Evolutionary conservation across 2,113 vertebrate genomes (phyloP), one percentile per base, ranked within the genome.

Genomic region (Otolemur garnettii): DNA sequence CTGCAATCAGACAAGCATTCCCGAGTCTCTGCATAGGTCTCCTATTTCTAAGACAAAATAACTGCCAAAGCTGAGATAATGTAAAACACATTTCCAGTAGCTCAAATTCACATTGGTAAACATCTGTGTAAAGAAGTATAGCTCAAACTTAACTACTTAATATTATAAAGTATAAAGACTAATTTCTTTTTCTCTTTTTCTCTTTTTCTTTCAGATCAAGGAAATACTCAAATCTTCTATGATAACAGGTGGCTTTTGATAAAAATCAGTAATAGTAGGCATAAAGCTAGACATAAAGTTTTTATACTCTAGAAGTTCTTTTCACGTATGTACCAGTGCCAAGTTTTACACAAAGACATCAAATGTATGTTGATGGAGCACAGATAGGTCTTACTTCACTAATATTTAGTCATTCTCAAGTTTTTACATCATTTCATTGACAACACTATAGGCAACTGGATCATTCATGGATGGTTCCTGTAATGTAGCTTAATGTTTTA

Each of bases 41-140:
- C 84, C 55, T 87, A 35, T 57, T 90, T 94, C 85, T 68, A 94
- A 90, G 90, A 74, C 11, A 95, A 94, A 59, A 94, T 81, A 35
- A 35, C 5, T n/a, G 28, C 26, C 38, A 15, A 79, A 74, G 33
- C 38, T 55, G 13, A 50, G 74, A 59, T 78, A 72, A 62, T 1
- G 30, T 94, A 45, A 87, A 82, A 50, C 50, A 68, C 53, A 72
- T 92, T 83, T 45, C 26, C 82, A 79, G 75, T 53, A 89, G 22
- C 53, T 84, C 88, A 87, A 87, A 93, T 90, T 21, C 30, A 26
- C 93, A 13, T 87, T 53, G 15, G 57, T 88, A 96, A 94, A 93
- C 9, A 83, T 60, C 77, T 84, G 10, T 62, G 8, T 90, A 88
- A 82, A 50, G 45, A 50, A 78, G 69, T 68, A 64, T 66, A 94